Base-by-base conservation (phyloP, 1,140 invertebrate genomes). In the Diplogasteroides magnus region DNA sequence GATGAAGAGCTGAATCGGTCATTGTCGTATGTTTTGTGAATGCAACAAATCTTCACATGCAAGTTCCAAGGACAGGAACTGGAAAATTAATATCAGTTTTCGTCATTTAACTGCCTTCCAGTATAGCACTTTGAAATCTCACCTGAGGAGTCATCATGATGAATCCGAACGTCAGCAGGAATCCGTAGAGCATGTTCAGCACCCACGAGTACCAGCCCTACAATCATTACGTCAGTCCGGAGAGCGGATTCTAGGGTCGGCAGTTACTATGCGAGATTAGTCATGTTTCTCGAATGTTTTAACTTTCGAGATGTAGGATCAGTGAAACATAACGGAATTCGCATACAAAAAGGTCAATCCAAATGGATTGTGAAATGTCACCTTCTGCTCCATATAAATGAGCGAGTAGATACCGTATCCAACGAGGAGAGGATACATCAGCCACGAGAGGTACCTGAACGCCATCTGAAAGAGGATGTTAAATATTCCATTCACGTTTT, bases 91-190 rank as follows among this genome's bases (percentile, higher is more conserved):
- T n/a, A n/a, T n/a, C n/a, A n/a, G n/a, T n/a, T n/a, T n/a, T n/a
- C n/a, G n/a, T n/a, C n/a, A n/a, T n/a, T n/a, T n/a, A n/a, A n/a
- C n/a, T n/a, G n/a, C n/a, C n/a, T n/a, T n/a, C n/a, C n/a, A n/a
- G n/a, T n/a, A n/a, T n/a, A n/a, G n/a, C n/a, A 98, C 90, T 0
- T 92, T 97, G 37, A 11, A 48, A 98, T 80, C 97, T 98, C 61
- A 98, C 84, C 60, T 77, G 72, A 11, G 96, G 95, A 2, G 95
- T 98, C 96, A 99, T 98, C 92, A 97, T 95, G 63, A 99, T 99
- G 81, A 99, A 99, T 66, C 96, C 97, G 85, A 99, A 99, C 3
- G 94, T 98, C 57, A 99, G 85, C 26, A 99, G 85, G 84, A 97
- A 99, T 67, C 97, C 96, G 85, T 98, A 99, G 15, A 98, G 87